Percentiles rank a stretch among this genome's conserved stretches.
These are phyloP conservation scores for Papilio elwesi DNA, from an alignment of 2,888 invertebrate species.

Conservation along the genomic window DNA sequence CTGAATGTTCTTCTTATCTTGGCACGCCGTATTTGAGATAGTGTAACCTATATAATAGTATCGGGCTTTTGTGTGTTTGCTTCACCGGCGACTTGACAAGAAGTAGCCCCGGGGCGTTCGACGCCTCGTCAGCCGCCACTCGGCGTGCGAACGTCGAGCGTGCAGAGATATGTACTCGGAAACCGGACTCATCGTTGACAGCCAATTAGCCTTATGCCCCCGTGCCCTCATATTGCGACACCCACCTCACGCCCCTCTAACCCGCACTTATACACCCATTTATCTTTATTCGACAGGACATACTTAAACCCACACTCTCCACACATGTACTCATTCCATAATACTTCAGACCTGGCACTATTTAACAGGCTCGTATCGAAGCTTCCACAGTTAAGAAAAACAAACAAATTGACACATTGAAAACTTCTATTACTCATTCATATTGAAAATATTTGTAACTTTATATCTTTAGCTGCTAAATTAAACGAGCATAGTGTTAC, in stretches of 20 bases:
- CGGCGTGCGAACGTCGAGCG: conserved; percentile 39
- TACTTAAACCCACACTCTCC: conserved; percentile 62
- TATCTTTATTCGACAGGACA: conserved; percentile 79
- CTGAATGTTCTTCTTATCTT: background rate
- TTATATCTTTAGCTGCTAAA: too few species aligned
- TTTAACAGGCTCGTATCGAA: too few species aligned
- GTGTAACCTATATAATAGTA: conserved; percentile 7
- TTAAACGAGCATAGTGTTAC: too few species aligned
- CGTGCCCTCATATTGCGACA: conserved; percentile 50
- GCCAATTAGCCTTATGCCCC: conserved; percentile 77
- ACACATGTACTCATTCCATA: conserved; percentile 46
- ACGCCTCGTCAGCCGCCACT: conserved; percentile 42
- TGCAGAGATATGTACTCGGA: conserved; percentile 41
- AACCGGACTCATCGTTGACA: conserved; percentile 78
- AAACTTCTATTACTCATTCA: too few species aligned
- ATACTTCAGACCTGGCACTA: conserved; percentile 33
- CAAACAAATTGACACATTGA: too few species aligned
- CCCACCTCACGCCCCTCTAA: conserved; percentile 55
- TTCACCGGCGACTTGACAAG: conserved; percentile 58
- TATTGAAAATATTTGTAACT: too few species aligned
- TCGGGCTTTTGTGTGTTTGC: conserved; percentile 61
- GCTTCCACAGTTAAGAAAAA: too few species aligned
- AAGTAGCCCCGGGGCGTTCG: conserved; percentile 46
- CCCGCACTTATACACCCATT: conserved; percentile 69
- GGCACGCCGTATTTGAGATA: background rate